phyloP scores from a whole-genome alignment of 2,888 invertebrate genomes.

The Junonia oenone region DNA sequence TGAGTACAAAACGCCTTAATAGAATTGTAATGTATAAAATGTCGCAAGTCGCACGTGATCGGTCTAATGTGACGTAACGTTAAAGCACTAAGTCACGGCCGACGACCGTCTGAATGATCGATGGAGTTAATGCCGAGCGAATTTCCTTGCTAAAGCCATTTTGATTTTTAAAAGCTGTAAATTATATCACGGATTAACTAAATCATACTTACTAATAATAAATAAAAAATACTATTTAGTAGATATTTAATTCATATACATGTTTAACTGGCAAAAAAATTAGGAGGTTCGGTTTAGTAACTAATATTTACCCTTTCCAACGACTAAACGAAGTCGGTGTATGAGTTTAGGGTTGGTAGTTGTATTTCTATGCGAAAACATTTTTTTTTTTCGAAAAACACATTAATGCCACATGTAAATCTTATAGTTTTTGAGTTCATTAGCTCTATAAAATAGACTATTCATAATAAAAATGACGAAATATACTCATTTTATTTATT shows the following conservation, averaged over 20 bases:
- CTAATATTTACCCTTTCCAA: too few species aligned
- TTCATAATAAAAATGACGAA: background rate
- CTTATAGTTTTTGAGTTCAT: too few species aligned
- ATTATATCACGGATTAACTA: background rate
- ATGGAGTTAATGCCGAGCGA: conserved; percentile 41
- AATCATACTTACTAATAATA: too few species aligned
- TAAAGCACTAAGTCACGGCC: conserved; percentile 31
- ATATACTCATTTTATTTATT: background rate
- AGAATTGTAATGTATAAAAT: conserved; percentile 1
- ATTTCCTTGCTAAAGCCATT: conserved; percentile 30
- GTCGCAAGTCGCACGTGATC: conserved; percentile 18
- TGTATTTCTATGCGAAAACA: too few species aligned
- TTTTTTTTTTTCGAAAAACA: background rate
- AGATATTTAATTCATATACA: too few species aligned
- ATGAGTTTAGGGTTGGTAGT: too few species aligned
- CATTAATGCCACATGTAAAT: too few species aligned
- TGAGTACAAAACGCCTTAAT: background rate
- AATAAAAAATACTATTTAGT: too few species aligned
- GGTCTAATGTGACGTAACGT: conserved; percentile 25
- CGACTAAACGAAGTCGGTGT: too few species aligned
- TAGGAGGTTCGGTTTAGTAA: too few species aligned
- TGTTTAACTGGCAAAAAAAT: too few species aligned
- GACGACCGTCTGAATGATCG: conserved; percentile 52
- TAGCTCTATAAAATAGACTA: background rate
- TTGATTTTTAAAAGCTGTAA: conserved; percentile 5